These are phyloP conservation scores for Belgica antarctica DNA, from an alignment of 2,888 invertebrate genomes.

Conservation along the genomic window DNA sequence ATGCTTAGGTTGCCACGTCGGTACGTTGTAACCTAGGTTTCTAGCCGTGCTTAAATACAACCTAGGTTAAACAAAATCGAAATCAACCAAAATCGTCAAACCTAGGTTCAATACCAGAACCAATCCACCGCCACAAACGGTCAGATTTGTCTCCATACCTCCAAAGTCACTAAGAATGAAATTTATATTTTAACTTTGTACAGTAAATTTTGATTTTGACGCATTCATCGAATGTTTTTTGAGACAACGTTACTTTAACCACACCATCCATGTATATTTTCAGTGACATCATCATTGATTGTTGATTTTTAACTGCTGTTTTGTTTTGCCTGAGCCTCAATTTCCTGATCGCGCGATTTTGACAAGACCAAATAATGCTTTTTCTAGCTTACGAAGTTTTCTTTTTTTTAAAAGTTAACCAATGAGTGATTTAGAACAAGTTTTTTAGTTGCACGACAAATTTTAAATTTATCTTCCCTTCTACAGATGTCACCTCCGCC, in stretches of 20 bases:
- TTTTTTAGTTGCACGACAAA: constrained; percentile 5
- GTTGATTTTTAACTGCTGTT: constrained; percentile 42
- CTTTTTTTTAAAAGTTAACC: neutral
- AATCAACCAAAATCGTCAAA: too few species aligned
- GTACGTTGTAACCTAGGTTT: too few species aligned
- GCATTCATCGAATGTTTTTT: neutral
- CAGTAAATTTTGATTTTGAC: neutral
- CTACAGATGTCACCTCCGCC: constrained; percentile 62
- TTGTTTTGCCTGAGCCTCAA: constrained; percentile 43
- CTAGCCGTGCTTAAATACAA: too few species aligned
- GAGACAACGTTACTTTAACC: constrained; percentile 10
- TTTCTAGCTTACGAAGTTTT: constrained; percentile 10
- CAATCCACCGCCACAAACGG: too few species aligned
- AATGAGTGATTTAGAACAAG: neutral
- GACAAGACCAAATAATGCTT: constrained; percentile 3
- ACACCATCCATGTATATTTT: too few species aligned
- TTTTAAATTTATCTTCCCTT: constrained; percentile 46
- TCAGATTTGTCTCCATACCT: too few species aligned
- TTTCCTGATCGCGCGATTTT: constrained; percentile 24
- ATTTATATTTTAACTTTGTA: neutral
- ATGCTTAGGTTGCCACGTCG: too few species aligned
- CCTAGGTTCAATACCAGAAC: too few species aligned
- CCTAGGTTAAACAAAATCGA: too few species aligned
- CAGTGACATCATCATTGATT: constrained; percentile 41
- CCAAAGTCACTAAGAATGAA: constrained; percentile 17